Percentiles rank a stretch among this genome's conserved stretches.
Evolutionary conservation across 2,888 invertebrate genomes (phyloP).

Genomic region (Tetropium fuscum): DNA sequence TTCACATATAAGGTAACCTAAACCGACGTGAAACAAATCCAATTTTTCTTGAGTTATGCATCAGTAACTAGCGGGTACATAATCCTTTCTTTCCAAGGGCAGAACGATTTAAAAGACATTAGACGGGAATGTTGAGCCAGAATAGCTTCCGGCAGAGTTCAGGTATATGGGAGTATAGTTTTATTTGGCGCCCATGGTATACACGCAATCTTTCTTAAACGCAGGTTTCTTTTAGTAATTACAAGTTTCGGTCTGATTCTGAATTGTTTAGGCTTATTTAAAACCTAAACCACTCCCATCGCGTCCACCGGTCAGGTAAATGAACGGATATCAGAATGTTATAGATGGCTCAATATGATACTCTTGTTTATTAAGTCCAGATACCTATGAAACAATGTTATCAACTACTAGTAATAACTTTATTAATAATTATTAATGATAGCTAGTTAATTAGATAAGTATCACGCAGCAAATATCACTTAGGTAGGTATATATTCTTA

Average conservation of each 20-base stretch:
- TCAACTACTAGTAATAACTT: too few relatives aligned
- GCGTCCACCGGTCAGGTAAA: slow-evolving; percentile 33
- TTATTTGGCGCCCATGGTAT: slow-evolving; percentile 48
- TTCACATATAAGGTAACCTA: too few relatives aligned
- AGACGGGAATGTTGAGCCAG: slow-evolving; percentile 50
- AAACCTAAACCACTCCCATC: slow-evolving; percentile 43
- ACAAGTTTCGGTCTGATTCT: slow-evolving; percentile 43
- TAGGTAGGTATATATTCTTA: slow-evolving; percentile 7
- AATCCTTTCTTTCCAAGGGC: slow-evolving; percentile 50
- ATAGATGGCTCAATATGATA: neutral
- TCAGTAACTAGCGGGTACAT: slow-evolving; percentile 45
- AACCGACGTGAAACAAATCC: slow-evolving; percentile 43
- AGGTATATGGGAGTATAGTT: slow-evolving; percentile 43
- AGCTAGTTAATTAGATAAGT: too few relatives aligned
- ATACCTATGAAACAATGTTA: slow-evolving; percentile 6
- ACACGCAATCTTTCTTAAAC: slow-evolving; percentile 49
- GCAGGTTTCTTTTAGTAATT: slow-evolving; percentile 50
- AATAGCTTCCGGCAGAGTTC: slow-evolving; percentile 51
- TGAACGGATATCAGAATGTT: slow-evolving; percentile 18
- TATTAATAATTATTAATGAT: slow-evolving; percentile 15
- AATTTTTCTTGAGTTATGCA: slow-evolving; percentile 46
- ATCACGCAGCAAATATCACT: slow-evolving; percentile 11
- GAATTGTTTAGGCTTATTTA: slow-evolving; percentile 44
- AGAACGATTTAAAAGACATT: slow-evolving; percentile 55
- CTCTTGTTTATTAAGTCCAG: neutral